A percentile compares a stretch with the other conserved stretches of the same genome.
Evolutionary conservation across 2,888 invertebrate species (phyloP).

Genomic region (Pollenia labialis): DNA sequence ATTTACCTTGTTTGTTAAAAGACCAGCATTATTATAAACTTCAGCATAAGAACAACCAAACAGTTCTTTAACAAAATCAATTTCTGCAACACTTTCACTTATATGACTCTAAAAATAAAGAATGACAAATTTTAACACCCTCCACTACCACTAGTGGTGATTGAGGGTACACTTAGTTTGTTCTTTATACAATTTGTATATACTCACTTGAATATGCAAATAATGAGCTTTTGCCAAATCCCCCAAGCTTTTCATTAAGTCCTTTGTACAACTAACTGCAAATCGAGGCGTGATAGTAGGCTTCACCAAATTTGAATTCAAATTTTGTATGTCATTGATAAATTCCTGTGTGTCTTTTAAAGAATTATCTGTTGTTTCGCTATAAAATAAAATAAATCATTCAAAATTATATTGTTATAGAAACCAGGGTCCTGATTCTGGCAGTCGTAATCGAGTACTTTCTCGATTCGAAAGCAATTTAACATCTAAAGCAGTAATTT

Average conservation of each 20-base stretch:
- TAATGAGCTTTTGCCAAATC: slow-evolving; percentile 88
- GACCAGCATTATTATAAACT: slow-evolving; percentile 90
- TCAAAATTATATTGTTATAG: not conserved
- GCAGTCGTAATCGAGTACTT: too few species aligned
- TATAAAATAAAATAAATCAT: slow-evolving; percentile 82
- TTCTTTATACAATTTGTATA: not conserved
- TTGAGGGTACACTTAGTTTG: too few species aligned
- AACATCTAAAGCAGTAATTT: too few species aligned
- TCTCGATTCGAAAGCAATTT: too few species aligned
- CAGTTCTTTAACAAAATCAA: slow-evolving; percentile 86
- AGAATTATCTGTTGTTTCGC: slow-evolving; percentile 88
- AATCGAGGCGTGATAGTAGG: slow-evolving; percentile 94
- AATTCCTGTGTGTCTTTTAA: slow-evolving; percentile 87
- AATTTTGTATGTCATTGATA: slow-evolving; percentile 86
- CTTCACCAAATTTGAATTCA: slow-evolving; percentile 87
- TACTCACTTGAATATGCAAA: slow-evolving; percentile 89
- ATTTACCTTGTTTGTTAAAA: slow-evolving; percentile 90
- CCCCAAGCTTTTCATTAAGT: slow-evolving; percentile 89
- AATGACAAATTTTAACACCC: not conserved
- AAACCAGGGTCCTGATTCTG: too few species aligned
- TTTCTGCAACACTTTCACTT: slow-evolving; percentile 91
- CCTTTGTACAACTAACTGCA: slow-evolving; percentile 90
- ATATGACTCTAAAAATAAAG: slow-evolving; percentile 90
- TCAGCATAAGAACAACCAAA: slow-evolving; percentile 88
- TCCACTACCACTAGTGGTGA: too few species aligned